These are phyloP conservation scores for Typhlomys cinereus DNA, from an alignment of 2,113 vertebrate species.

Conservation along the genomic window DNA sequence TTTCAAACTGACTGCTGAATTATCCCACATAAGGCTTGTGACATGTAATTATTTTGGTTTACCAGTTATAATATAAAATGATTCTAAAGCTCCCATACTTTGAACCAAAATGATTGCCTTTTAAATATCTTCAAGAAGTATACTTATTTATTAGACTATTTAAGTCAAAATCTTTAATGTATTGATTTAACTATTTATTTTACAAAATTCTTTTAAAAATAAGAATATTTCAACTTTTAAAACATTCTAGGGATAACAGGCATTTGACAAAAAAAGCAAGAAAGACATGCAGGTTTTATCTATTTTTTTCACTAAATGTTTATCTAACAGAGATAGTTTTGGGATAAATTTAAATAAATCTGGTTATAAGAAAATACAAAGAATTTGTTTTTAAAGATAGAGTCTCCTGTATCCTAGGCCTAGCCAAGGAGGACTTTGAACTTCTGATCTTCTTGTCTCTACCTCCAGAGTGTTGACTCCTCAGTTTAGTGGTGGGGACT, in stretches of 20 bases:
- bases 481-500: no score
- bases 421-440: no score
- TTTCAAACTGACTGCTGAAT: conserved; percentile 21
- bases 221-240: conserved; percentile 10
- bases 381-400: conserved; percentile 38
- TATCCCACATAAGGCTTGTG: conserved; percentile 29
- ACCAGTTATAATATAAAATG: not conserved
- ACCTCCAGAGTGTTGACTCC: no score
- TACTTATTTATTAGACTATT: conserved; percentile 34
- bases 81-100: not conserved
- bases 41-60: conserved; percentile 14
- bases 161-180: not conserved
- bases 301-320: conserved; percentile 6
- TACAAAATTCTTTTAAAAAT: conserved; percentile 25
- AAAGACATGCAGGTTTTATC: not conserved
- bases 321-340: not conserved
- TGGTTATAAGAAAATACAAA: not conserved
- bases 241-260: conserved; percentile 15
- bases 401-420: no score
- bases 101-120: conserved; percentile 12
- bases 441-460: no score
- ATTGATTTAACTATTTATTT: conserved; percentile 31
- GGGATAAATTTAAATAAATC: conserved; percentile 15
- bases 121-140: conserved; percentile 41
- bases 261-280: conserved; percentile 28